phyloP scores from a whole-genome alignment of 30 jellyfish, hydroid and myxozoan genomes.

The Aurelia coerulea region DNA sequence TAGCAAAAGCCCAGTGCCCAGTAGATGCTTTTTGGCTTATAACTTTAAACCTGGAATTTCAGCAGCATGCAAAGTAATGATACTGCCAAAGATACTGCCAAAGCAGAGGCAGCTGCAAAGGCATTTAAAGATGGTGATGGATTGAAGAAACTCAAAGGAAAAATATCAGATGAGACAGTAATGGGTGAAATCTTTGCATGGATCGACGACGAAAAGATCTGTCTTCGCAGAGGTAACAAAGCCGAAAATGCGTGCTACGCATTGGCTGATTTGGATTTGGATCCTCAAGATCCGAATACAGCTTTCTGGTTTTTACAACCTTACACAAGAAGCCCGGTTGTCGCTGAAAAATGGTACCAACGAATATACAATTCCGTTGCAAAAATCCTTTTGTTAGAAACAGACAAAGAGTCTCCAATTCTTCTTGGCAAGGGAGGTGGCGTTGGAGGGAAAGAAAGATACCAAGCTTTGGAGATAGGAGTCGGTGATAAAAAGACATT shows the following conservation, averaged over 20 bases:
- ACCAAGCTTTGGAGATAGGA: not conserved
- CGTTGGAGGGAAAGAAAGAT: not conserved
- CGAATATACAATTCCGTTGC: not conserved
- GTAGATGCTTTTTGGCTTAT: too few species aligned
- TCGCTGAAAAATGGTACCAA: not conserved
- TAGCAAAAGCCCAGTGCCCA: too few species aligned
- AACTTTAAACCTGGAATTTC: too few species aligned
- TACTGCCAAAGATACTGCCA: too few species aligned
- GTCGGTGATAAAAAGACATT: not conserved
- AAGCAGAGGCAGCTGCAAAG: constrained; percentile 21
- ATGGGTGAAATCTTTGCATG: not conserved
- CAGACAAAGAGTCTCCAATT: not conserved
- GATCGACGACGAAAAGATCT: not conserved
- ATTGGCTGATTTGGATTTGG: not conserved
- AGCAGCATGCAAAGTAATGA: too few species aligned
- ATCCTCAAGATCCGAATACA: not conserved
- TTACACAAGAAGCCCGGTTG: not conserved
- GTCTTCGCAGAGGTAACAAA: not conserved
- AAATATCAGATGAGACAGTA: not conserved
- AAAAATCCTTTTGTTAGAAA: not conserved
- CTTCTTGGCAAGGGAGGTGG: constrained; percentile 10
- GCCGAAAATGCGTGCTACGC: constrained; percentile 1
- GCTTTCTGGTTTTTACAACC: not conserved
- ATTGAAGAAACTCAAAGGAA: not conserved
- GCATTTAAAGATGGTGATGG: not conserved